Base-by-base conservation (phyloP, 2,113 vertebrate species). In the Ochotona princeps region DNA sequence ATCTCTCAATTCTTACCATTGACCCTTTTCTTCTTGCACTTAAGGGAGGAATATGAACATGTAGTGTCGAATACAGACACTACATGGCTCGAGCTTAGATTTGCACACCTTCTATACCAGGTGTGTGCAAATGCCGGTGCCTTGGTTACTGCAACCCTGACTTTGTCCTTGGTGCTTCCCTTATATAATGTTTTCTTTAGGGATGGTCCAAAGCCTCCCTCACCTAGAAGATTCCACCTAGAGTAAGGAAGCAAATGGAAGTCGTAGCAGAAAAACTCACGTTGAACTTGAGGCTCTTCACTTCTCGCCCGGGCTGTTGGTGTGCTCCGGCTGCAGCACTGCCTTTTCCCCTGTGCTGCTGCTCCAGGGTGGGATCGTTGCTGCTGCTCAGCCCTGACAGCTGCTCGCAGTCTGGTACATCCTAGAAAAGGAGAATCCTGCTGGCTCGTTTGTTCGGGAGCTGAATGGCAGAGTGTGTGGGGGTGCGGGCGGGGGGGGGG, bases 261-360 rank as follows among this genome's bases (percentile, higher is more conserved):
- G 21, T 12, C 15, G 1, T 3, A 20, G 74, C 35, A 72, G 35
- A 8, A 44, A 35, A n/a, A 9, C 14, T 5, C 54, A 0, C 32
- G 20, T 60, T 2, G 1, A 7, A 8, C 1, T 38, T 5, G 18
- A 9, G 26, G 47, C 35, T 20, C 76, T 54, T 84, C 47, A 26
- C 0, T 8, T 0, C 17, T 2, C 9, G 5, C 7, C 44, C 12
- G 23, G 38, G 51, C 57, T 21, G 15, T 10, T 1, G 5, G 0
- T 30, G 32, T 2, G 74, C 21, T 49, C 49, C 32, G 17, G 44
- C 12, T 25, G 60, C 14, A 0, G 10, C 1, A 0, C 28, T 20
- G 17, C 44, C 30, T 20, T 1, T 38, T 75, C 30, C 5, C 60
- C 80, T 69, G 57, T 30, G 70, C 88, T 65, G 44, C 18, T 20